phyloP scores from a whole-genome alignment of 2,797 vertebrate species.

The Thalassophryne amazonica region DNA sequence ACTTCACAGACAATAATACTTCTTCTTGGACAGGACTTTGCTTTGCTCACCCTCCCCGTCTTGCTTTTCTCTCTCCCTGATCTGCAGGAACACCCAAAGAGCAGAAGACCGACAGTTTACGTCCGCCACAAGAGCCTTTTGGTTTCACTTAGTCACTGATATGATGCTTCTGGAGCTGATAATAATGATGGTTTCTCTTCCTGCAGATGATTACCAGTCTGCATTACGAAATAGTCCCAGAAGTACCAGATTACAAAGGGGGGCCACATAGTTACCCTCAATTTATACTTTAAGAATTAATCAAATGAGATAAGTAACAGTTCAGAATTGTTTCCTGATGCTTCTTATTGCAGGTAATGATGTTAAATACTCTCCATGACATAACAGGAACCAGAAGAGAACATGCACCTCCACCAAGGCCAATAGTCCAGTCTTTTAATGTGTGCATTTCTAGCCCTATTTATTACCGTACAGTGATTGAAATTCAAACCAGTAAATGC shows the following conservation, averaged over 20 bases:
- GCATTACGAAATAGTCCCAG: conserved; percentile 31
- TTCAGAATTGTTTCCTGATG: neutral
- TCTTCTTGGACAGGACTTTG: conserved; percentile 78
- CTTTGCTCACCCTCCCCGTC: conserved; percentile 26
- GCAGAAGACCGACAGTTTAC: conserved; percentile 47
- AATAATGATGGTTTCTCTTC: conserved; percentile 23
- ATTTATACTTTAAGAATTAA: conserved; percentile 13
- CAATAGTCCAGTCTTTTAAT: too few species aligned
- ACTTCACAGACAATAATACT: conserved; percentile 82
- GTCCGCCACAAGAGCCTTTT: conserved; percentile 45
- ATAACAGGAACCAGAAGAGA: too few species aligned
- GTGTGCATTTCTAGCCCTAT: too few species aligned
- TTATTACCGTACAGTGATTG: too few species aligned
- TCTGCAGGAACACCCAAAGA: conserved; percentile 68
- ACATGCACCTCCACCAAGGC: too few species aligned
- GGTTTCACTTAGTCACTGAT: conserved; percentile 40
- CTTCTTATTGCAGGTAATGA: too few species aligned
- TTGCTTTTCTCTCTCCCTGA: conserved; percentile 33
- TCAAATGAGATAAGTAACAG: conserved; percentile 5
- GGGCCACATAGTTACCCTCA: conserved; percentile 8
- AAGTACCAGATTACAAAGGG: conserved; percentile 9
- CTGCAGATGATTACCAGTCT: conserved; percentile 25
- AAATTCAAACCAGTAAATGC: too few species aligned
- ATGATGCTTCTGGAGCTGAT: conserved; percentile 44
- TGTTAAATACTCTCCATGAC: too few species aligned